Evolutionary conservation across 2,797 vertebrate species (phyloP).

Genomic region (Cynodonichthys magdalenae): DNA sequence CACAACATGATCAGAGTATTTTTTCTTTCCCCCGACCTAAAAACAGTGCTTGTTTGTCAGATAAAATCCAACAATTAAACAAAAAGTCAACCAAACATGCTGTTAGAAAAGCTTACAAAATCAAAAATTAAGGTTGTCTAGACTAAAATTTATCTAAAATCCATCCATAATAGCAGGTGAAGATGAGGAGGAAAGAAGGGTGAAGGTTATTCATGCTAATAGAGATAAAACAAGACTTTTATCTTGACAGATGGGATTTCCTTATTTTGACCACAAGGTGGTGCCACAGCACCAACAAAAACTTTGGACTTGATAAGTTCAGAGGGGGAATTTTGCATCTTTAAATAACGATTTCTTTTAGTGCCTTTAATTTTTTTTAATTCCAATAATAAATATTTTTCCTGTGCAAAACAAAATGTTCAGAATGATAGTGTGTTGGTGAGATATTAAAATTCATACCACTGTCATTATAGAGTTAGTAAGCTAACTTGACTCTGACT

Average conservation of each 20-base stretch:
- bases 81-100: background rate
- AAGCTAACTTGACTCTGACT: too few species aligned
- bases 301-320: too few species aligned
- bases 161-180: background rate
- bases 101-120: background rate
- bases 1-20: background rate
- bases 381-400: too few species aligned
- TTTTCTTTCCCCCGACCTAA: background rate
- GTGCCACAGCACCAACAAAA: conserved; percentile 13
- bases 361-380: background rate
- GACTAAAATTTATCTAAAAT: background rate
- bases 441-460: too few species aligned
- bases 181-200: too few species aligned
- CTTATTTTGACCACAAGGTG: conserved; percentile 31
- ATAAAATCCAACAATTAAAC: background rate
- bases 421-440: too few species aligned
- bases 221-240: background rate
- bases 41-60: conserved; percentile 26
- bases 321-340: background rate
- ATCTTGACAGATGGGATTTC: background rate
- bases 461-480: too few species aligned
- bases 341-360: background rate
- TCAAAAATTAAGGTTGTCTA: background rate
- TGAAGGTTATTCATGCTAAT: background rate
- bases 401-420: too few species aligned